Evolutionary conservation across 1,140 invertebrate genomes (phyloP).

Genomic region (Calliopsis andreniformis): DNA sequence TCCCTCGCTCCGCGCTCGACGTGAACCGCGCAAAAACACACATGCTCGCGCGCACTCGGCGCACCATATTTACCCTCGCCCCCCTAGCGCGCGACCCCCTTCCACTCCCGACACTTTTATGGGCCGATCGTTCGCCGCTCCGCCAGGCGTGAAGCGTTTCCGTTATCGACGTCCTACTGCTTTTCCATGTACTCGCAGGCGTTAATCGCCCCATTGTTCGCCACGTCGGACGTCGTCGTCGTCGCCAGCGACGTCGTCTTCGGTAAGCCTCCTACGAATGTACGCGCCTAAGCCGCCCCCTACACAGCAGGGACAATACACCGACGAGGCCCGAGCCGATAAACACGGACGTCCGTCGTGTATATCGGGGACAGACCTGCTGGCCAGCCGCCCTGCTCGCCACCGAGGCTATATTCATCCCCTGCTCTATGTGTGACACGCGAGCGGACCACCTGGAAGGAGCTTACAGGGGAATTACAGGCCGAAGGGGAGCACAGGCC

Average conservation of each 20-base stretch:
- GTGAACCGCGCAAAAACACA: too few species aligned
- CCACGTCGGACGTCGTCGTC: constrained; percentile 34
- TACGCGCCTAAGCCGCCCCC: constrained; percentile 37
- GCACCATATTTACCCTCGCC: too few species aligned
- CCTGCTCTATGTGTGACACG: constrained; percentile 62
- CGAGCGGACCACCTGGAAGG: constrained; percentile 62
- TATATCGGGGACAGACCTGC: constrained; percentile 27
- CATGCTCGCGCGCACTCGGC: too few species aligned
- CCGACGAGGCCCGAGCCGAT: background rate
- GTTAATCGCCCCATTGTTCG: constrained; percentile 71
- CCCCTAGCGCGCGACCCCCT: background rate
- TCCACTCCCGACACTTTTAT: background rate
- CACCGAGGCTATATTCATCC: constrained; percentile 56
- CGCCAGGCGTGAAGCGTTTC: constrained; percentile 39
- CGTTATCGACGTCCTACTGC: constrained; percentile 49
- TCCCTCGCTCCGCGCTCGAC: too few species aligned
- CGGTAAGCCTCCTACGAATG: constrained; percentile 48
- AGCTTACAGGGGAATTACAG: constrained; percentile 62
- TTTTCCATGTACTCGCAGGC: constrained; percentile 51
- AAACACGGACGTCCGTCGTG: constrained; percentile 22
- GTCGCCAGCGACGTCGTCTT: too few species aligned
- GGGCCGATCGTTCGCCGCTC: constrained; percentile 26
- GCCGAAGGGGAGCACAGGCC: background rate
- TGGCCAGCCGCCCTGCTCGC: background rate
- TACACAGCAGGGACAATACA: constrained; percentile 31